Evolutionary conservation across 2,113 vertebrate genomes (phyloP), one percentile per base, ranked within the genome.

Genomic region (Probosciger aterrimus): DNA sequence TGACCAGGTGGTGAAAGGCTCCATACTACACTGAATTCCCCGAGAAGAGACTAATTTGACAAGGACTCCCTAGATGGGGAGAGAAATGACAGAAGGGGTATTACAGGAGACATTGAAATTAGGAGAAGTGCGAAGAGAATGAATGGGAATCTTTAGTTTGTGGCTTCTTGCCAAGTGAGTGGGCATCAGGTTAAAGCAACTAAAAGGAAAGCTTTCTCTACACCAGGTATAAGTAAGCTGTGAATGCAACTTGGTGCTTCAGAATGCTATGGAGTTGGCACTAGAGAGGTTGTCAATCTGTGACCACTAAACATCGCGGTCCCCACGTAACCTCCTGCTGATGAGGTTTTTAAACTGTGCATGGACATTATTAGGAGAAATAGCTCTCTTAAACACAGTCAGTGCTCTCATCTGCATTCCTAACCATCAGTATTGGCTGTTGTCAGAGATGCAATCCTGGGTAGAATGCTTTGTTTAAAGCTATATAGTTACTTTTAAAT

Each of bases 271-370:
- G 30, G 43, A 78, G 14, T 3, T 84, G 22, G 11, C 2, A 2
- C 76, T 62, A 80, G 35, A 76, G 14, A 59, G 68, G 33, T 65
- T 63, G 14, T 77, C 46, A 46, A 2, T 70, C n/a, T n/a, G 7
- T 63, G 49, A 70, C 50, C n/a, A 62, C 10, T 7, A 43, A 83
- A 59, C 31, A 20, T 23, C 0, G 0, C 4, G 24, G 18, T 71
- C 18, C 11, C 10, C 6, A 3, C 0, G 7, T 49, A 43, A 74
- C 9, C 6, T 92, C 24, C 33, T 6, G 3, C 20, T n/a, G 19
- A 59, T 41, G 49, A 77, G 33, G 49, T 28, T 82, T 94, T 92
- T 47, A 24, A 83, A 33, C 8, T 46, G 4, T 55, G 4, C 6
- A 2, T 63, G 50, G 18, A 20, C 18, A 16, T 64, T 84, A 31